Conservation (phyloP, 2,113 vertebrate genomes). For the Dendropsophus ebraccatus region DNA sequence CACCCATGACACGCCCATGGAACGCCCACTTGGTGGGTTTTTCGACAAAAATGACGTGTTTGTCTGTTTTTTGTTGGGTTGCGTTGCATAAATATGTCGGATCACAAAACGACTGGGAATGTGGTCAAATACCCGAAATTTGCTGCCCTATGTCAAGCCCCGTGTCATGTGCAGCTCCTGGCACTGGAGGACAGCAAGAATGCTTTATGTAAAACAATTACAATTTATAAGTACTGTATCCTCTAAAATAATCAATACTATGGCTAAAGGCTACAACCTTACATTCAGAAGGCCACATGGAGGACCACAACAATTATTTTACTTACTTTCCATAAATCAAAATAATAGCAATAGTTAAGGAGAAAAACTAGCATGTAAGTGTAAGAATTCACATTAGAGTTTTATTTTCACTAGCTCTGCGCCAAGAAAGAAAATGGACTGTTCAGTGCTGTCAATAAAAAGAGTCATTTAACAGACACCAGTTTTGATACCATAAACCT, state of each 20-base stretch:
- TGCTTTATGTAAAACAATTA: not conserved
- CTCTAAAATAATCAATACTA: not conserved
- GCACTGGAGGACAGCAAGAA: not conserved
- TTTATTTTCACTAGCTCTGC: slow-evolving; percentile 27
- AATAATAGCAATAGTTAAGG: slow-evolving; percentile 7
- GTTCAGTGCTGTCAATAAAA: slow-evolving; percentile 39
- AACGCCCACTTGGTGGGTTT: no score
- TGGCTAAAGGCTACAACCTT: not conserved
- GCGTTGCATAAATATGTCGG: no score
- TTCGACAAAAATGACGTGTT: no score
- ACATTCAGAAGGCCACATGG: not conserved
- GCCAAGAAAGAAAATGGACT: slow-evolving; percentile 39
- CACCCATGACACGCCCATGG: no score
- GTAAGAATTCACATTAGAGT: slow-evolving; percentile 16
- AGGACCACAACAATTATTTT: not conserved
- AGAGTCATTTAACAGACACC: slow-evolving; percentile 31
- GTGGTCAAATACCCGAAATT: no score
- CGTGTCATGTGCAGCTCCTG: not conserved
- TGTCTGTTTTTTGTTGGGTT: no score
- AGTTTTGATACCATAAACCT: slow-evolving; percentile 29
- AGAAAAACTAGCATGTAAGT: not conserved
- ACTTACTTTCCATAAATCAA: not conserved
- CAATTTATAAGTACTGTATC: not conserved
- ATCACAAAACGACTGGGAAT: no score
- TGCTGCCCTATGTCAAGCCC: not conserved